These are phyloP conservation scores for Platysteira castanea DNA, from an alignment of 2,113 vertebrate species.

Conservation along the genomic window DNA sequence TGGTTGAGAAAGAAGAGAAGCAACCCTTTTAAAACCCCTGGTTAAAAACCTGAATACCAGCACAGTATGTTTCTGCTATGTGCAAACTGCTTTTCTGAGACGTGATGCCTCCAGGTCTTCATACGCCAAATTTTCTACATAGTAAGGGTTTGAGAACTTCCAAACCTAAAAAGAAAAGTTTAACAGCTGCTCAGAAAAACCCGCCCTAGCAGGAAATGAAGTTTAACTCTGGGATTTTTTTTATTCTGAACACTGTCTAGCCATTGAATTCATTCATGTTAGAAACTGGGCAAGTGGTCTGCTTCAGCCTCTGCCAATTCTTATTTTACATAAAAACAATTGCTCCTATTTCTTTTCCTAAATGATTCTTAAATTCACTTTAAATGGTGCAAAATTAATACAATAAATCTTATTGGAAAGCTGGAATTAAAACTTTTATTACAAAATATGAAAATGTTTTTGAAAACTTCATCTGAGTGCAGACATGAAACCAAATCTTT, in stretches of 20 bases:
- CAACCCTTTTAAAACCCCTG: not conserved
- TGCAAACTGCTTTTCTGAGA: not conserved
- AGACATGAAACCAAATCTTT: not conserved
- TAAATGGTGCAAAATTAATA: not conserved
- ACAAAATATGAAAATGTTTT: not conserved
- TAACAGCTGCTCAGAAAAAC: not conserved
- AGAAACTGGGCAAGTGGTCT: not conserved
- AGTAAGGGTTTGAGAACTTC: not conserved
- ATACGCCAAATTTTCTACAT: not conserved
- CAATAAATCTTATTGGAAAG: not conserved
- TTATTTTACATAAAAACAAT: not conserved
- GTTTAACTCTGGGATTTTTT: not conserved
- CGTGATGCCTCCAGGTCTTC: not conserved
- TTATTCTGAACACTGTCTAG: not conserved
- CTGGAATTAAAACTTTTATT: not conserved
- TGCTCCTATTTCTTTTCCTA: not conserved
- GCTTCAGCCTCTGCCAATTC: not conserved
- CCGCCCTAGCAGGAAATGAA: not conserved
- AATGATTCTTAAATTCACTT: not conserved
- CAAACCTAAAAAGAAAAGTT: not conserved
- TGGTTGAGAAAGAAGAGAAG: constrained; percentile 3
- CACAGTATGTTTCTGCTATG: not conserved
- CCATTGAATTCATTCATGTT: not conserved
- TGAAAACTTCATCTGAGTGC: not conserved
- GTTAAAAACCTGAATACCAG: not conserved